Evolutionary conservation across 2,113 vertebrate genomes (phyloP), one percentile per base, ranked within the genome.

Genomic region (Crypturellus undulatus): DNA sequence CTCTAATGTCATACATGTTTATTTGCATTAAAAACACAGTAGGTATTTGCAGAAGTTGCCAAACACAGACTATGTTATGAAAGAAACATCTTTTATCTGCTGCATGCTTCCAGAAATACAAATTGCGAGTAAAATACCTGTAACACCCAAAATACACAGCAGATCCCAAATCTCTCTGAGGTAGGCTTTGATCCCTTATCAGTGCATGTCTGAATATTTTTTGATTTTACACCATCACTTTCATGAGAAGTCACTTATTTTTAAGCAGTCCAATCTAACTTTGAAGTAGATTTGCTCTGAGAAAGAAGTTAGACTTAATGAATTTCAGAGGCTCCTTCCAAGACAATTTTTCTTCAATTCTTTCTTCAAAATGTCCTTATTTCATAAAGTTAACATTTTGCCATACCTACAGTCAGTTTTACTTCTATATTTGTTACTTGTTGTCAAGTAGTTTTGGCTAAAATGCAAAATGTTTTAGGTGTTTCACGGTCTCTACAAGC

Each of bases 191-290:
- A 9, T n/a, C 28, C 26, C 20, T 76, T 22, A 40, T 14, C 8
- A 18, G 12, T 38, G 24, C 0, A 0, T 21, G 1, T 45, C 38
- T 58, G 28, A 73, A 42, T 40, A 10, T 6, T 56, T 21, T 72
- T 63, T 59, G 36, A 54, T 45, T 85, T 56, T 36, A 49, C 43
- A 80, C 5, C 25, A 42, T 5, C 36, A 22, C 26, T 71, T 87
- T n/a, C 24, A 49, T 19, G n/a, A 67, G 5, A 67, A 85, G 19
- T 47, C n/a, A 72, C 0, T 2, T 72, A 54, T 71, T 89, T 76
- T 49, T 52, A 71, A 52, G 19, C 60, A 34, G 43, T 12, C 3
- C 71, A 12, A 28, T 21, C 8, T 47, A 25, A 2, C 13, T 12
- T 4, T 68, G 52, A 91, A 93, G 12, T 12, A 59, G 54, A 17